Conservation (phyloP, 2,888 invertebrate species). For the Chalcosyrphus nemorum region DNA sequence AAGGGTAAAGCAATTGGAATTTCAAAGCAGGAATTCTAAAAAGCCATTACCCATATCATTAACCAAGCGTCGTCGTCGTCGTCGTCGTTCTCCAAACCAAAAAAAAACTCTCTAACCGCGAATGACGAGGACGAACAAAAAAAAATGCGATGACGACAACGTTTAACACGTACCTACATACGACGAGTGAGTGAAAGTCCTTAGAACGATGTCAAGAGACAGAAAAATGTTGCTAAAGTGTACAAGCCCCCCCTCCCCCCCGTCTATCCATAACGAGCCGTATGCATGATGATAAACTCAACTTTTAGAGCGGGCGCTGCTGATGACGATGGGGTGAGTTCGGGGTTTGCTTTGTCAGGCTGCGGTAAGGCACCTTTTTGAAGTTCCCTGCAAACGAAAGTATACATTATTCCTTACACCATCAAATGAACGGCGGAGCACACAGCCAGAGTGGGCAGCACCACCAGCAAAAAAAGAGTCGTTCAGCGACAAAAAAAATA, state of each 20-base stretch:
- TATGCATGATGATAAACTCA: conserved; percentile 52
- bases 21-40: conserved; percentile 42
- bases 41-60: conserved; percentile 62
- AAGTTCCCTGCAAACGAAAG: conserved; percentile 43
- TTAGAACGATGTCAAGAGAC: conserved; percentile 67
- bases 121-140: background rate
- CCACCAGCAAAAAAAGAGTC: conserved; percentile 10
- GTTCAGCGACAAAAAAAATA: no score
- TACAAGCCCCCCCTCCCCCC: no score
- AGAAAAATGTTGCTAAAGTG: conserved; percentile 53
- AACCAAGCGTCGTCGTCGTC: no score
- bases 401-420: conserved; percentile 54
- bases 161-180: conserved; percentile 18
- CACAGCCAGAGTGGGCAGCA: background rate
- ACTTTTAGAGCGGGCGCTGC: background rate
- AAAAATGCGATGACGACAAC: background rate
- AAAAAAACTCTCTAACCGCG: background rate
- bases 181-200: conserved; percentile 46
- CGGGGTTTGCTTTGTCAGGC: conserved; percentile 26
- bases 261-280: conserved; percentile 23
- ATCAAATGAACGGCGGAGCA: conserved; percentile 39
- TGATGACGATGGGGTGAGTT: no score
- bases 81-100: background rate
- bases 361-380: conserved; percentile 44
- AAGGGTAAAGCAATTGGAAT: conserved; percentile 15